Evolutionary conservation across 2,888 invertebrate genomes (phyloP).

Genomic region (Parnassius orleans): DNA sequence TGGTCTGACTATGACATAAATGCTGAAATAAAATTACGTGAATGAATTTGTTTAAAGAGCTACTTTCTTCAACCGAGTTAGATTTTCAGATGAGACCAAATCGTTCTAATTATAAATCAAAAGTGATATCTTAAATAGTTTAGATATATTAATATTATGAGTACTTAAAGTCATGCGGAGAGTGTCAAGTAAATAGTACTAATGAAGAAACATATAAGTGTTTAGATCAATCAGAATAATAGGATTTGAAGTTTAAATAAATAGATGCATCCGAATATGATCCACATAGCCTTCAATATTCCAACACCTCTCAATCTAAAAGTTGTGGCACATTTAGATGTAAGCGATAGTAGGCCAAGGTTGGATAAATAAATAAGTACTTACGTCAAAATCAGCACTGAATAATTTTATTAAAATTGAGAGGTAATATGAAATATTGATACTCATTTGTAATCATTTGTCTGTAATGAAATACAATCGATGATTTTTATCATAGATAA

Average conservation of each 20-base stretch:
- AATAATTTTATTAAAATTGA: background rate
- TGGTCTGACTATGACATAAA: too few species aligned
- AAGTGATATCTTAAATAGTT: too few species aligned
- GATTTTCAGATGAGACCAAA: too few species aligned
- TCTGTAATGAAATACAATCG: slow-evolving; percentile 1
- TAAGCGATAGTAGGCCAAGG: slow-evolving; percentile 15
- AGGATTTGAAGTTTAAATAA: background rate
- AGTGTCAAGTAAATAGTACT: too few species aligned
- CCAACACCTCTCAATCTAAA: slow-evolving; percentile 13
- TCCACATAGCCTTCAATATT: slow-evolving; percentile 16
- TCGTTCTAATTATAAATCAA: too few species aligned
- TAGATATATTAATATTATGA: too few species aligned
- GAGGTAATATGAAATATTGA: background rate
- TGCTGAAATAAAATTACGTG: too few species aligned
- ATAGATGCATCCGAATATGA: slow-evolving; percentile 8
- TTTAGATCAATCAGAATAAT: background rate
- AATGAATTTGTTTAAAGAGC: too few species aligned
- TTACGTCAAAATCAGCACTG: slow-evolving; percentile 7
- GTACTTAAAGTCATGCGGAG: too few species aligned
- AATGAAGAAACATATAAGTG: too few species aligned
- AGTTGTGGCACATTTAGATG: slow-evolving; percentile 15
- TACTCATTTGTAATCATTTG: background rate
- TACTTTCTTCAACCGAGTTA: too few species aligned
- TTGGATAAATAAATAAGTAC: slow-evolving; percentile 3
- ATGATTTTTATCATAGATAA: too few species aligned